Percentiles rank a stretch among this genome's conserved stretches.
Conservation (phyloP, 1,140 invertebrate genomes). For the Anoplophora glabripennis region DNA sequence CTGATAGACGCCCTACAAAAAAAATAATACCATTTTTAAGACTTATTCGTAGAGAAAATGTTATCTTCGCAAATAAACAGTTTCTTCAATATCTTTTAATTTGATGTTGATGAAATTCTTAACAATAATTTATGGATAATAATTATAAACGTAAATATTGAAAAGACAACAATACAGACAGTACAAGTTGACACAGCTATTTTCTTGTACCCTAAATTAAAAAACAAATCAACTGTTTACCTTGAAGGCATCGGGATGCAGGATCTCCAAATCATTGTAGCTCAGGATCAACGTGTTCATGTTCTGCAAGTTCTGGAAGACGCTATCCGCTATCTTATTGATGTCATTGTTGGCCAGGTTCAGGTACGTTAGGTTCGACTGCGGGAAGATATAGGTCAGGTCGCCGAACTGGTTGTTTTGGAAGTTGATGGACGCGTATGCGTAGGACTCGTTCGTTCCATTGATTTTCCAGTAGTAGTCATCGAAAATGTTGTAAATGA, state of each 20-base stretch:
- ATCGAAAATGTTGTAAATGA: conserved; percentile 10
- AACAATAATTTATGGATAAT: too few species aligned
- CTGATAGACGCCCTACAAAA: conserved; percentile 54
- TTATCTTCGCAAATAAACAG: too few species aligned
- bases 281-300: conserved; percentile 66
- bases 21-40: too few species aligned
- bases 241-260: conserved; percentile 64
- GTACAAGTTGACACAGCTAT: too few species aligned
- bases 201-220: too few species aligned
- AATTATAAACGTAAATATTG: too few species aligned
- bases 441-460: conserved; percentile 18
- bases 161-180: too few species aligned
- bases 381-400: conserved; percentile 32
- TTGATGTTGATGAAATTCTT: too few species aligned
- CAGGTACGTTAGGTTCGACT: conserved; percentile 26
- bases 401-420: conserved; percentile 26
- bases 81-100: too few species aligned
- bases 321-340: conserved; percentile 54
- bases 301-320: conserved; percentile 62
- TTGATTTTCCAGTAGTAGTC: conserved; percentile 25
- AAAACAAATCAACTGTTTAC: conserved; percentile 49
- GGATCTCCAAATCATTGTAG: conserved; percentile 60
- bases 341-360: conserved; percentile 54
- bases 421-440: conserved; percentile 19
- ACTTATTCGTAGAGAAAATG: too few species aligned